phyloP scores from a whole-genome alignment of 2,113 vertebrate species.

The Atherinomorus stipes region DNA sequence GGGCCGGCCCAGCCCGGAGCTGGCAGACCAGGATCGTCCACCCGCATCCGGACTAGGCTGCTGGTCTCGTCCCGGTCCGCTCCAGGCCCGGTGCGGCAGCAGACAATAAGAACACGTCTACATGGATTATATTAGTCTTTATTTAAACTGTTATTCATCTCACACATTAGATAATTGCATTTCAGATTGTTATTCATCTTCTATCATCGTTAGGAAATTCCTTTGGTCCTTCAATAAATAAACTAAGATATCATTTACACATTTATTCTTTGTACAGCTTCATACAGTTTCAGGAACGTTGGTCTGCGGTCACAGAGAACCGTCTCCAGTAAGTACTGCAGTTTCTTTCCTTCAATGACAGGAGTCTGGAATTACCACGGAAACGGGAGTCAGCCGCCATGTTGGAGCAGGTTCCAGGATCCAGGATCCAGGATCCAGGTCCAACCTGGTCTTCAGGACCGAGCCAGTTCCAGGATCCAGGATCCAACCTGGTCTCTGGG shows the following conservation, averaged over 20 bases:
- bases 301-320: slow-evolving; percentile 72
- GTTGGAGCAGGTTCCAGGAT: slow-evolving; percentile 48
- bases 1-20: too few relatives aligned
- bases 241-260: slow-evolving; percentile 93
- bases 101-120: slow-evolving; percentile 83
- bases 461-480: too few relatives aligned
- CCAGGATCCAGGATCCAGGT: slow-evolving; percentile 11
- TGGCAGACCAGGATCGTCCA: too few relatives aligned
- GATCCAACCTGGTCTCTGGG: too few relatives aligned
- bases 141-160: slow-evolving; percentile 87
- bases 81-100: slow-evolving; percentile 21
- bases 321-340: slow-evolving; percentile 53
- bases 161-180: slow-evolving; percentile 86
- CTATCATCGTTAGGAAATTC: slow-evolving; percentile 91
- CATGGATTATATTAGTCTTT: slow-evolving; percentile 88
- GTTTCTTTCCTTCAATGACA: slow-evolving; percentile 84
- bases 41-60: too few relatives aligned
- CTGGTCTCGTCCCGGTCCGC: neutral
- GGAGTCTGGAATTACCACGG: slow-evolving; percentile 72
- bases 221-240: slow-evolving; percentile 92
- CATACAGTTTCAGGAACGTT: slow-evolving; percentile 83
- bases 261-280: slow-evolving; percentile 91
- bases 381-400: too few relatives aligned
- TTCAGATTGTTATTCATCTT: slow-evolving; percentile 87
- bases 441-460: slow-evolving; percentile 35